These are phyloP conservation scores for Antennarius striatus DNA, from an alignment of 2,113 vertebrate species.

Conservation along the genomic window DNA sequence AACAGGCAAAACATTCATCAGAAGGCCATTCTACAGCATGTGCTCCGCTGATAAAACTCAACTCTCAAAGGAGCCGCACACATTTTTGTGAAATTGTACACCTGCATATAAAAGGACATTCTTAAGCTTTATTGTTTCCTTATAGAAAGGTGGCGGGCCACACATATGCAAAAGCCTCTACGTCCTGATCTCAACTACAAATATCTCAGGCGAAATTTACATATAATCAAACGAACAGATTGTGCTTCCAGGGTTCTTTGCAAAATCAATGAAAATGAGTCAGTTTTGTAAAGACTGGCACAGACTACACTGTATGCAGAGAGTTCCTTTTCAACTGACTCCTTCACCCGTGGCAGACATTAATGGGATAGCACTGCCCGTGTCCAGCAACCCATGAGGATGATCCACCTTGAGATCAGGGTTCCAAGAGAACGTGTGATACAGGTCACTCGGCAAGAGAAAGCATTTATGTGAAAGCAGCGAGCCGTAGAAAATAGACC, in stretches of 20 bases:
- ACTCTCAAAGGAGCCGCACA: constrained; percentile 1
- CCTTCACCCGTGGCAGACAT: constrained; percentile 29
- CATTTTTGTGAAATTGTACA: constrained; percentile 9
- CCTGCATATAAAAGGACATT: not conserved
- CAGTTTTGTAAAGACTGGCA: too few relatives aligned
- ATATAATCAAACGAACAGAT: too few relatives aligned
- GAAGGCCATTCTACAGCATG: constrained; percentile 9
- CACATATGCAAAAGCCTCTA: constrained; percentile 3
- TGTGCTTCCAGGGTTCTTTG: too few relatives aligned
- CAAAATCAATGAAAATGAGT: too few relatives aligned
- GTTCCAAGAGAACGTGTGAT: not conserved
- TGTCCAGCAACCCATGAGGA: constrained; percentile 8
- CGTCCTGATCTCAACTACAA: not conserved
- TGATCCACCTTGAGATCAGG: constrained; percentile 20
- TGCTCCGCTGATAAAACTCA: constrained; percentile 1
- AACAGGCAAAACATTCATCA: constrained; percentile 18
- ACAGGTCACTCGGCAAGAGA: not conserved
- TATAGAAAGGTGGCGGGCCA: not conserved
- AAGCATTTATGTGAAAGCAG: constrained; percentile 8
- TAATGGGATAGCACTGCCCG: constrained; percentile 23
- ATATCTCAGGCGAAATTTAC: not conserved
- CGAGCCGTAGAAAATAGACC: not conserved
- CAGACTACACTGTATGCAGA: not conserved
- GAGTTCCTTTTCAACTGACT: constrained; percentile 12
- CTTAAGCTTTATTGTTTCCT: constrained; percentile 1